phyloP scores from a whole-genome alignment of 1,140 invertebrate genomes.

The Aphis gossypii region DNA sequence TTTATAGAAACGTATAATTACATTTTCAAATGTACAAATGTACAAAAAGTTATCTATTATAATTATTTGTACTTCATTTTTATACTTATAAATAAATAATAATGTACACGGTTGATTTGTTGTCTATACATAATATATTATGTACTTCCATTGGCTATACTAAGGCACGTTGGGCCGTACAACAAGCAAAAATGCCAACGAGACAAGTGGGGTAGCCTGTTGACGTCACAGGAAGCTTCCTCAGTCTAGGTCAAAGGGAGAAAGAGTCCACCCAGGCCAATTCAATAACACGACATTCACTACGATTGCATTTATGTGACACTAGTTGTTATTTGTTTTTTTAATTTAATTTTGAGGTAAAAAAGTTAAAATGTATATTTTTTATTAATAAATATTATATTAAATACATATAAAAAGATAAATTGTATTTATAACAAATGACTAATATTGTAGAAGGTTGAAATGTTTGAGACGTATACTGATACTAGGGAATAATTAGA shows the following conservation, averaged over 20 bases:
- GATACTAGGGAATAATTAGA: neutral
- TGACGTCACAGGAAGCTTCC: constrained; percentile 53
- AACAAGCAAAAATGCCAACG: constrained; percentile 52
- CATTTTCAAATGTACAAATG: neutral
- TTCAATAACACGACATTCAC: constrained; percentile 49
- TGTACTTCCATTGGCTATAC: neutral
- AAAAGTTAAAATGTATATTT: neutral
- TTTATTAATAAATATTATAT: neutral
- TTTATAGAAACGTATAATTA: neutral
- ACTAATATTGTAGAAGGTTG: neutral
- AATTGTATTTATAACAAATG: neutral
- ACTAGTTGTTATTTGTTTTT: constrained; percentile 45
- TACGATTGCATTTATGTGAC: constrained; percentile 16
- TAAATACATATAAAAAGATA: neutral
- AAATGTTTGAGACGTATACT: neutral
- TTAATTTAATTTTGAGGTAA: neutral
- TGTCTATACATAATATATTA: constrained; percentile 1
- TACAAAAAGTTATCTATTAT: neutral
- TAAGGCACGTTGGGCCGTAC: constrained; percentile 14
- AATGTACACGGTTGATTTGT: neutral
- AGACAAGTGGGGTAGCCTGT: constrained; percentile 47
- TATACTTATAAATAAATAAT: neutral
- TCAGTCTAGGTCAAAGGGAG: constrained; percentile 55
- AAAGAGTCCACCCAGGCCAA: constrained; percentile 33
- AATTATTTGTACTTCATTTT: neutral